phyloP scores from a whole-genome alignment of 2,797 vertebrate genomes.

The Liparis tanakae region DNA sequence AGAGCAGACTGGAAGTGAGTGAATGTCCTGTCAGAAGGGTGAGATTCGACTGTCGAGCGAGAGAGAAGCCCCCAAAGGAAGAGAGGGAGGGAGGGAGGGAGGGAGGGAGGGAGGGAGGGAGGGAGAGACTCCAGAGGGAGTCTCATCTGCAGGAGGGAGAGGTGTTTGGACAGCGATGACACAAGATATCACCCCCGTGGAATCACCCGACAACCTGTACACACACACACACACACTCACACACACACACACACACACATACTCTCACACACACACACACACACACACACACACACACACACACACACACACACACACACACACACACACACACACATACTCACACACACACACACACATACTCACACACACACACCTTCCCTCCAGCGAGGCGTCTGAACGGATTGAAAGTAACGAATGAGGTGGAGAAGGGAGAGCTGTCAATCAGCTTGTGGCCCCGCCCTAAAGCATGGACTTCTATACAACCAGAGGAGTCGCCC shows the following conservation, averaged over 20 bases:
- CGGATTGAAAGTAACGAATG: background rate
- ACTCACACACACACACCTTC: background rate
- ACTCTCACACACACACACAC: background rate
- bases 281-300: constrained; percentile 26
- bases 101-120: too few relatives aligned
- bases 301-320: constrained; percentile 15
- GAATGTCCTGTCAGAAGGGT: constrained; percentile 68
- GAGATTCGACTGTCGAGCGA: constrained; percentile 51
- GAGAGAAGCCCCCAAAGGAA: constrained; percentile 13
- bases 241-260: constrained; percentile 23
- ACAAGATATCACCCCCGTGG: constrained; percentile 62
- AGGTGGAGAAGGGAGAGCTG: background rate
- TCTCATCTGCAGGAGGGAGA: constrained; percentile 54
- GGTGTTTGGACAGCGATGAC: constrained; percentile 71
- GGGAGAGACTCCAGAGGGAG: constrained; percentile 29
- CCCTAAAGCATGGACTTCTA: too few relatives aligned
- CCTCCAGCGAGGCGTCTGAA: background rate
- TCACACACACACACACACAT: constrained; percentile 8
- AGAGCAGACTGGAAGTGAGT: constrained; percentile 61
- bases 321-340: background rate
- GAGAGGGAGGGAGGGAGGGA: constrained; percentile 25
- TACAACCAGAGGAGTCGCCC: too few relatives aligned
- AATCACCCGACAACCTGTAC: constrained; percentile 67
- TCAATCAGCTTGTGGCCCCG: too few relatives aligned
- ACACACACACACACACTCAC: constrained; percentile 19